These are phyloP conservation scores for Myotis davidii DNA, from an alignment of 2,113 vertebrate genomes.

Conservation along the genomic window DNA sequence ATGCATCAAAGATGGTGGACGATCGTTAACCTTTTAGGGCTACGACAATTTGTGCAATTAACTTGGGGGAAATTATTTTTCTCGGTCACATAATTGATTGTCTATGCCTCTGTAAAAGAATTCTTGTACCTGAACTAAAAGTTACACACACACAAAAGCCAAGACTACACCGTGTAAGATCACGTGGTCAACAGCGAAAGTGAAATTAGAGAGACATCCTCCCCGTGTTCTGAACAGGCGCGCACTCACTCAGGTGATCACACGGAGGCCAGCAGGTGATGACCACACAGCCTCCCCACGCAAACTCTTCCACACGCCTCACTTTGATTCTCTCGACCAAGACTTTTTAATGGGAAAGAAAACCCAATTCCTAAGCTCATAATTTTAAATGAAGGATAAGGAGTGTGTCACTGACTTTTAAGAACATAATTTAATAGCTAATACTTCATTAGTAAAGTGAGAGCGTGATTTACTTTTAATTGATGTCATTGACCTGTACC, in stretches of 20 bases:
- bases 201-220: neutral
- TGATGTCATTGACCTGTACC: neutral
- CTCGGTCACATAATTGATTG: conserved; percentile 70
- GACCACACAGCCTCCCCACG: neutral
- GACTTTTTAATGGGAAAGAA: neutral
- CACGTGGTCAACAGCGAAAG: neutral
- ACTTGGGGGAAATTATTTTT: conserved; percentile 76
- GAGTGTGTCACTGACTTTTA: neutral
- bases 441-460: conserved; percentile 5
- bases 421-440: neutral
- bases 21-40: conserved; percentile 79
- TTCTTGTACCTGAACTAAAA: conserved; percentile 67
- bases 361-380: neutral
- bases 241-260: neutral
- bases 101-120: conserved; percentile 52
- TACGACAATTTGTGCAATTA: conserved; percentile 80
- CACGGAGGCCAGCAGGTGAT: neutral
- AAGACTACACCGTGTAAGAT: conserved; percentile 35
- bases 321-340: neutral
- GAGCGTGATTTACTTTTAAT: neutral
- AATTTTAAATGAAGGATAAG: neutral
- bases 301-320: neutral
- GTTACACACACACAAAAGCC: neutral
- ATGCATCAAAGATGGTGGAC: conserved; percentile 71
- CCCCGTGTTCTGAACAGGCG: neutral